Evolutionary conservation across 2,113 vertebrate genomes (phyloP).

Genomic region (Suricata suricatta): DNA sequence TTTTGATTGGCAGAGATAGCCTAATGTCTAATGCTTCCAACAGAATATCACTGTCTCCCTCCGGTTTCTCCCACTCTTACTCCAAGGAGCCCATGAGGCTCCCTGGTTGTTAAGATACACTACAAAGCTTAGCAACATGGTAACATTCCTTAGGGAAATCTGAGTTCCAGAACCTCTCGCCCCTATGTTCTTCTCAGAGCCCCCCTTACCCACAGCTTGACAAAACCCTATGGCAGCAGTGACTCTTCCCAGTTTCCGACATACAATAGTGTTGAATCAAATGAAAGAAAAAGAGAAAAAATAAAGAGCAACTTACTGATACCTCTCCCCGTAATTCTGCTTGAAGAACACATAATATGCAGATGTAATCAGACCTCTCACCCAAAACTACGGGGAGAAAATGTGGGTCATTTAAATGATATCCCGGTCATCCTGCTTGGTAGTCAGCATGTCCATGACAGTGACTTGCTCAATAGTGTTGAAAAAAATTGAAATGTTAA

Average conservation of each 20-base stretch:
- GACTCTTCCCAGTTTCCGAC: neutral
- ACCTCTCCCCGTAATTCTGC: neutral
- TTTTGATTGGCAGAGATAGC: neutral
- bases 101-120: constrained; percentile 15
- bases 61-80: neutral
- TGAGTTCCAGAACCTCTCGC: constrained; percentile 51
- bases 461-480: neutral
- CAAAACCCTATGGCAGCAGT: neutral
- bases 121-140: constrained; percentile 53
- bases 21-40: neutral
- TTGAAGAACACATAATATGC: neutral
- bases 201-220: neutral
- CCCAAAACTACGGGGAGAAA: neutral
- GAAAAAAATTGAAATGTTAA: neutral
- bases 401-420: neutral
- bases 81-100: neutral
- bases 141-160: constrained; percentile 57
- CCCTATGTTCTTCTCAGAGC: neutral
- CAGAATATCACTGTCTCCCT: neutral
- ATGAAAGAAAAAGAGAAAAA: neutral
- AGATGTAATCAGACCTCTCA: neutral
- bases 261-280: neutral
- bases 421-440: neutral
- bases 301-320: neutral
- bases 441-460: neutral